Percentiles rank a stretch among this genome's conserved stretches.
Evolutionary conservation across 2,888 invertebrate species (phyloP).

Genomic region (Nephrocerus scutellatus): DNA sequence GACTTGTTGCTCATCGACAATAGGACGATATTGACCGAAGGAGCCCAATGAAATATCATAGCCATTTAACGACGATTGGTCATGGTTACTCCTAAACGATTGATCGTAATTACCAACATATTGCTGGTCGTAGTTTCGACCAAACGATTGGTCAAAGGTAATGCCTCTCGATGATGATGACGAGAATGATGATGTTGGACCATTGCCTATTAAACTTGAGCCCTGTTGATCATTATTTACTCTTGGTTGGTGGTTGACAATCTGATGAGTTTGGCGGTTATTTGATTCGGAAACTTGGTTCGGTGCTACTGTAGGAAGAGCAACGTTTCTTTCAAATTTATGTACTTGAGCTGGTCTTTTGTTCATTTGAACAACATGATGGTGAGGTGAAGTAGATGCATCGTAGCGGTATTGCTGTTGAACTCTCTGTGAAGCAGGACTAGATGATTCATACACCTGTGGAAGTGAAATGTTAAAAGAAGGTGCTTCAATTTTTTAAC

Average conservation of each 20-base stretch:
- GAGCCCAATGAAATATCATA: too few species aligned
- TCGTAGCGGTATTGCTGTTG: conserved; percentile 22
- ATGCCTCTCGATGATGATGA: too few species aligned
- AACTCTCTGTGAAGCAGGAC: conserved; percentile 31
- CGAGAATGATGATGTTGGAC: too few species aligned
- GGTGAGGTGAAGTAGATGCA: conserved; percentile 20
- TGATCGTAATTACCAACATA: too few species aligned
- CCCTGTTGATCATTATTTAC: too few species aligned
- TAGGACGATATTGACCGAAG: not conserved
- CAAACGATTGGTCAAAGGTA: too few species aligned
- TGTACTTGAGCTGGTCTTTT: conserved; percentile 16
- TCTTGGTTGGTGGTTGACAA: conserved; percentile 24
- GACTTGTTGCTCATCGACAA: conserved; percentile 7
- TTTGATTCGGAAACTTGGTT: conserved; percentile 8
- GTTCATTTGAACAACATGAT: conserved; percentile 25
- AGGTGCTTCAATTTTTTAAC: conserved; percentile 1
- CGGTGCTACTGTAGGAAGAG: conserved; percentile 27
- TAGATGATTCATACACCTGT: conserved; percentile 40
- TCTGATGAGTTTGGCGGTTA: conserved; percentile 14
- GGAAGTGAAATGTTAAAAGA: not conserved
- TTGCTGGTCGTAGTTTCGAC: too few species aligned
- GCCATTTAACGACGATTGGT: too few species aligned
- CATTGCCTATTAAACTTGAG: too few species aligned
- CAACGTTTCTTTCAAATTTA: conserved; percentile 40
- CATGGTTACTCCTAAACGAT: too few species aligned